Base-by-base conservation (phyloP, 2,113 vertebrate species). In the Lepus timidus region DNA sequence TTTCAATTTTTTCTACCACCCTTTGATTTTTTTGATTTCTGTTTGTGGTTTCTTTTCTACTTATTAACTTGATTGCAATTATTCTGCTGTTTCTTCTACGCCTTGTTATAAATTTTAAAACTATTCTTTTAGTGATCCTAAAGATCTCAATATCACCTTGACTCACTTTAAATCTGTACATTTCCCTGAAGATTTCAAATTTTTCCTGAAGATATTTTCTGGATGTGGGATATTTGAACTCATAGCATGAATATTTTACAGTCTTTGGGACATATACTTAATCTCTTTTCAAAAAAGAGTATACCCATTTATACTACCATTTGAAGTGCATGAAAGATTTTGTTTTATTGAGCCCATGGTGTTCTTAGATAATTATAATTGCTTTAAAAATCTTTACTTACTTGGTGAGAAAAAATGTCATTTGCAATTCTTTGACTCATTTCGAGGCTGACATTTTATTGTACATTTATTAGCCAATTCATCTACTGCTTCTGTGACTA, bases 391-490 rank as follows among this genome's bases (percentile, higher is more conserved):
- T 58, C 44, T 64, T 51, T 73, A 13, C 52, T 75, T 81, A 29
- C 29, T 51, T 49, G 22, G 4, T 51, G 71, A 64, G 51, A 14
- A 20, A 68, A 80, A 85, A 92, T 55, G 62, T 81, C 73, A 92
- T 10, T 39, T 93, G 49, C 4, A 90, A 84, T 52, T 88, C 55
- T 78, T 74, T 52, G 20, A 85, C 16, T 64, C 49, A 16, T 79
- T 78, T 31, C 51, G 23, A 93, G 55, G 39, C 22, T 80, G 78
- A 92, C 14, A 55, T 83, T 94, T 86, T 79, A 87, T 23, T 74
- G 58, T 52, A 68, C 1, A 74, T 90, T 86, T 52, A 92, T 55
- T 92, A 94, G 74, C 93, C 70, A 67, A 80, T 85, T 74, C 83
- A 79, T 4, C 11, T 68, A 74, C 51, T 80, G 25, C 33, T 84